Base-by-base conservation (phyloP, 1,140 invertebrate species). In the Protaetia brevitarsis region DNA sequence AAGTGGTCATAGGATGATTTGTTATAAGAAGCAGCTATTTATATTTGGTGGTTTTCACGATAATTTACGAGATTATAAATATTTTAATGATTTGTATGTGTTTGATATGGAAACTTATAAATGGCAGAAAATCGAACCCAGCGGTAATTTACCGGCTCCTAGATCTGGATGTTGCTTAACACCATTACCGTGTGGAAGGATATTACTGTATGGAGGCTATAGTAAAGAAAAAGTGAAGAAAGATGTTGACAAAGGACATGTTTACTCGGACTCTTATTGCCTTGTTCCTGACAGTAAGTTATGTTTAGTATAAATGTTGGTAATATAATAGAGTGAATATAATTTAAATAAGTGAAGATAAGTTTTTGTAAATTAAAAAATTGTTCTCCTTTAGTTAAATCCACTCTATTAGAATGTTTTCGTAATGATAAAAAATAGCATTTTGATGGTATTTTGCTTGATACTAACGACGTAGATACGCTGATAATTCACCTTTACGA, bases 41-140 rank as follows among this genome's bases (percentile, higher is more conserved):
- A 81, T 97, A 19, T 97, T 97, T 83, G 95, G 95, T 1, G 95
- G 95, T 13, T 97, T 95, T 77, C 87, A 93, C 75, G 94, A 97
- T 78, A 96, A 95, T 79, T 83, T 88, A 3, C 86, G 91, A 63
- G 89, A 94, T 56, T 96, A 89, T 75, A 90, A 90, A 72, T 97
- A 97, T 79, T 95, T 87, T 74, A 96, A 96, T 79, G 95, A 97
- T 81, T 75, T 95, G 2, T 83, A 95, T 78, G 79, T 85, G 26
- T 97, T 97, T 78, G 88, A 92, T 73, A 79, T 94, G 67, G 90
- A 93, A 70, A 87, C 85, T 0, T 89, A 94, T 72, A 82, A 83
- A 4, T 97, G 95, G 95, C 82, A 75, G 8, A 91, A 91, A 77
- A 73, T 97, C 23, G 85, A 89, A 64, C 78, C 86, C 3, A 76